Evolutionary conservation across 2,888 invertebrate genomes (phyloP), one percentile per base, ranked within the genome.

Genomic region (Clanis bilineata): DNA sequence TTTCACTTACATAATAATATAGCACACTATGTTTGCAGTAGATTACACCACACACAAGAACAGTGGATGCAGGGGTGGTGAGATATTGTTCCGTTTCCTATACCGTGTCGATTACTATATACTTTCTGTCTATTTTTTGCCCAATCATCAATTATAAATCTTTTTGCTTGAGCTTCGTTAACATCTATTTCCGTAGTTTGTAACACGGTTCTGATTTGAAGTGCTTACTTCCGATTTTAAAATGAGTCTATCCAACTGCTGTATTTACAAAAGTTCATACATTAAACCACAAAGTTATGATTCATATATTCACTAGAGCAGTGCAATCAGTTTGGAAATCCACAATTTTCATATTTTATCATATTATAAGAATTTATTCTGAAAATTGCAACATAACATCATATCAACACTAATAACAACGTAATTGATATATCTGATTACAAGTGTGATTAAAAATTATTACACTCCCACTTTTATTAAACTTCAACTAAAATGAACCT

Each of bases 91-190:
- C 51, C 51, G 51, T 51, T 51, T 51, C 51, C 32, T 28, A 51
- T 51, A 9, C 51, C 28, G 23, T 4, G 9, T 18, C 32, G 32
- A 28, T 32, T 51, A 32, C 51, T 41, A 18, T 41, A 32, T 32
- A 51, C 44, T 22, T 44, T 44, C 23, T 22, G 32, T 32, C 10
- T 15, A 51, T 28, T 32, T 51, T 51, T 51, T 51, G 51, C 51
- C 5, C 18, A 21, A 51, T 51, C 51, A 51, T 51, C 15, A 51
- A 51, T 51, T 51, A 51, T 51, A 32, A 51, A 51, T 51, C 51
- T 51, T 51, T 51, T 51, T 51, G 28, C 18, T 28, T 28, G 28
- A 51, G 18, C 28, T 32, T 47, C 15, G 47, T 47, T 28, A 47
- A 9, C 28, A 25, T 47, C 47, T 32, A 32, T 51, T 51, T 51